These are phyloP conservation scores for Apeltes quadracus DNA, from an alignment of 2,113 vertebrate genomes.

Conservation along the genomic window DNA sequence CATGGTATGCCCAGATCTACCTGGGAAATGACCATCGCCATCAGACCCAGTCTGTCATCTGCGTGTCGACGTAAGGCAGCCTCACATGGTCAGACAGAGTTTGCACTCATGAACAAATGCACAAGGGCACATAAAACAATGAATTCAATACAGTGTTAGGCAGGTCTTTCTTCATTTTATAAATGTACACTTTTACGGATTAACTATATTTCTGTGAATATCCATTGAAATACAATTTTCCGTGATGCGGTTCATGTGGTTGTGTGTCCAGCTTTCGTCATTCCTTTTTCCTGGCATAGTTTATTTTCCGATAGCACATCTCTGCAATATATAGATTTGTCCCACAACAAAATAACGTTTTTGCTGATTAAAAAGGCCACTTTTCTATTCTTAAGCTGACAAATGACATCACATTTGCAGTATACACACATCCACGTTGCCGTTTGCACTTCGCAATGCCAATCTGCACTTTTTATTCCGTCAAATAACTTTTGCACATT, in stretches of 20 bases:
- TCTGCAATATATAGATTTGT: constrained; percentile 57
- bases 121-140: background rate
- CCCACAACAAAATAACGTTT: constrained; percentile 48
- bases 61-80: constrained; percentile 57
- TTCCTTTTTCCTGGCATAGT: constrained; percentile 17
- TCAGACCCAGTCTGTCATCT: constrained; percentile 64
- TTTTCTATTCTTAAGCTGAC: constrained; percentile 44
- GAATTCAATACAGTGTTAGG: background rate
- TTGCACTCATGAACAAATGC: background rate
- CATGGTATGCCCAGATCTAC: constrained; percentile 65
- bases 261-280: constrained; percentile 51
- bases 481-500: constrained; percentile 79
- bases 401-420: constrained; percentile 69
- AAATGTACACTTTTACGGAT: background rate
- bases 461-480: constrained; percentile 67
- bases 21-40: constrained; percentile 77
- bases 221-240: constrained; percentile 14
- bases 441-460: constrained; percentile 76
- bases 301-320: constrained; percentile 48
- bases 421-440: constrained; percentile 63
- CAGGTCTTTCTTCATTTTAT: background rate
- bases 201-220: background rate
- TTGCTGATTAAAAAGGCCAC: constrained; percentile 61
- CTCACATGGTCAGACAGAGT: constrained; percentile 51
- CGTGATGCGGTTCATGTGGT: constrained; percentile 35